Conservation (phyloP, 2,113 vertebrate genomes). For the Pterocles burchelli region DNA sequence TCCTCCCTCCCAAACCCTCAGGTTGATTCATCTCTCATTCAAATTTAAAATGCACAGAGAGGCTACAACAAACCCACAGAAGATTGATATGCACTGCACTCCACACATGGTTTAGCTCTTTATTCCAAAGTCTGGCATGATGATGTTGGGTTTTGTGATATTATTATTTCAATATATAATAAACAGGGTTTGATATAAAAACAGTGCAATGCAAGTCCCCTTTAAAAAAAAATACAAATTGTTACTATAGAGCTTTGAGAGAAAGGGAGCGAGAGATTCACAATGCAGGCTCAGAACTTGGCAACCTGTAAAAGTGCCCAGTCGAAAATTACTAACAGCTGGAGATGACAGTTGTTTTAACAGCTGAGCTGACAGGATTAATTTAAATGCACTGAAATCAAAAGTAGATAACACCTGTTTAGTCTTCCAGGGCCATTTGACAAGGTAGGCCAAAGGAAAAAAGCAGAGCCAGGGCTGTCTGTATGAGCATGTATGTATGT, state of each 20-base stretch:
- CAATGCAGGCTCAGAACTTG: slow-evolving; percentile 82
- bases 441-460: slow-evolving; percentile 81
- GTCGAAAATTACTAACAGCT: slow-evolving; percentile 99
- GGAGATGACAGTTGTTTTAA: slow-evolving; percentile 99
- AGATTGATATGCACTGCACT: slow-evolving; percentile 43
- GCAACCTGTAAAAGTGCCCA: slow-evolving; percentile 94
- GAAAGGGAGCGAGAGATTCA: slow-evolving; percentile 67
- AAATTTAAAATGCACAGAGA: slow-evolving; percentile 61
- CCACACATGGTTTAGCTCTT: slow-evolving; percentile 41
- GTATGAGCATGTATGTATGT: neutral
- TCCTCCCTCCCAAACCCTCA: slow-evolving; percentile 2
- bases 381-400: slow-evolving; percentile 99
- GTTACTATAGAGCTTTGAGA: slow-evolving; percentile 71
- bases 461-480: slow-evolving; percentile 67
- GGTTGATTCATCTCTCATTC: slow-evolving; percentile 64
- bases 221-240: slow-evolving; percentile 72
- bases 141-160: slow-evolving; percentile 32
- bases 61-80: slow-evolving; percentile 44
- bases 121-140: slow-evolving; percentile 31
- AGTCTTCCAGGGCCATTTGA: slow-evolving; percentile 89
- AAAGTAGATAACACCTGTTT: slow-evolving; percentile 99
- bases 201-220: slow-evolving; percentile 55
- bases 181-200: slow-evolving; percentile 19
- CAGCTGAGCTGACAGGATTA: slow-evolving; percentile 99
- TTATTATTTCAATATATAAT: slow-evolving; percentile 55